Base-by-base conservation (phyloP, 2,797 vertebrate species). In the Fundulus diaphanus region DNA sequence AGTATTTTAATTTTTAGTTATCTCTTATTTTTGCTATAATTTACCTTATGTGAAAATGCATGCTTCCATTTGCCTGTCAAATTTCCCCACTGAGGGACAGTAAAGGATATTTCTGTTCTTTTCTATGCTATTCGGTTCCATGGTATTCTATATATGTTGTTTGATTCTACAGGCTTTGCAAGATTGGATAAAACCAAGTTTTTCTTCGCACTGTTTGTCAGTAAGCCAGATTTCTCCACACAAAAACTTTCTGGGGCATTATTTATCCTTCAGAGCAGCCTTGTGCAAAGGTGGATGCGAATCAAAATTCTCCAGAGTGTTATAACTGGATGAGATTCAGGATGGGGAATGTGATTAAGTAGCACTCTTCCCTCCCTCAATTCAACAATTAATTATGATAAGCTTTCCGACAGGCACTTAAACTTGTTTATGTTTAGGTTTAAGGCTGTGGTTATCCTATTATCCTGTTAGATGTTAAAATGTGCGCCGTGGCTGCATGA, bases 341-440 rank as follows among this genome's bases (percentile, higher is more conserved):
- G 68, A 72, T 52, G 29, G 54, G 67, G 22, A 68, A 85, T 78
- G 70, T 73, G 74, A 86, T 90, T 82, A 87, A 79, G 69, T 76
- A 44, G 48, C 1, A 13, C 63, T 74, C 74, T 79, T 69, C 72
- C 76, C 75, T 80, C 24, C 6, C 83, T 87, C 83, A 79, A 86
- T 82, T 82, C 71, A 73, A 85, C 82, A 85, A 86, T 89, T 90
- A 88, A 92, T 90, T 89, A 88, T 87, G 84, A 85, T 87, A 86
- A 90, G 85, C 76, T 67, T 69, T 85, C 73, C 77, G 81, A 83
- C 76, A 86, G 78, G 65, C 11, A 83, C 85, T 86, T 87, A 80
- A 87, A 89, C 79, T 79, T 87, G 85, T 90, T 90, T 87, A 86
- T 76, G 87, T 89, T 87, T 73, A 84, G 82, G 72, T 91, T 90